Evolutionary conservation across 2,113 vertebrate species (phyloP), one percentile per base, ranked within the genome.

Genomic region (Otus sunia): DNA sequence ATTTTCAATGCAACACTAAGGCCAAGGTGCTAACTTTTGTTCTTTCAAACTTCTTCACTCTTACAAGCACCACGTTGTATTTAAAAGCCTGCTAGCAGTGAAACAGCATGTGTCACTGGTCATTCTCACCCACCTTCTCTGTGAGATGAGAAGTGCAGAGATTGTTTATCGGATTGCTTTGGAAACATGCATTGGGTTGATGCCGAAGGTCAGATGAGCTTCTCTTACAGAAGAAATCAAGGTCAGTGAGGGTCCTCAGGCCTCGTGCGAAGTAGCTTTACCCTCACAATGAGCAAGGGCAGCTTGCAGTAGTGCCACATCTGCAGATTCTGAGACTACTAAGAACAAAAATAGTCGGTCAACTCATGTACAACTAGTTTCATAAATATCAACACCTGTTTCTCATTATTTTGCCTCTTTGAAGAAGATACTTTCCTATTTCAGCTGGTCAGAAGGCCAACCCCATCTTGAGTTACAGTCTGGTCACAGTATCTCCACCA

Each of bases 391-490:
- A 94, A 26, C 92, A 87, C 82, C 81, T 90, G 62, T 14, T 89
- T 62, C 41, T 74, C 63, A 29, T 92, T 66, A 68, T 78, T 90
- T 74, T 55, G 15, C 29, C 58, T 73, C 94, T 94, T 79, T 88
- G 78, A 94, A 96, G 75, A 76, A 58, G 72, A 91, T 29, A 39
- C 53, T 80, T 91, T 69, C 71, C 50, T 27, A 27, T 77, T 62
- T 76, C 75, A 79, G 58, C 66, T 49, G 71, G 30, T 68, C 67
- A 66, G 75, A 69, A 77, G 49, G 79, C 45, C 63, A 77, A 5
- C 1, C 15, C 15, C 41, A 21, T 56, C 78, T 9, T 29, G 53
- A 76, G 60, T 77, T 84, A 45, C 67, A n/a, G 18, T 36, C 41
- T 71, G 41, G 36, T 59, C 53, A 39, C 49, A 76, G 3, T 5